Evolutionary conservation across 2,113 vertebrate genomes (phyloP), one percentile per base, ranked within the genome.

Genomic region (Nothobranchius furzeri): DNA sequence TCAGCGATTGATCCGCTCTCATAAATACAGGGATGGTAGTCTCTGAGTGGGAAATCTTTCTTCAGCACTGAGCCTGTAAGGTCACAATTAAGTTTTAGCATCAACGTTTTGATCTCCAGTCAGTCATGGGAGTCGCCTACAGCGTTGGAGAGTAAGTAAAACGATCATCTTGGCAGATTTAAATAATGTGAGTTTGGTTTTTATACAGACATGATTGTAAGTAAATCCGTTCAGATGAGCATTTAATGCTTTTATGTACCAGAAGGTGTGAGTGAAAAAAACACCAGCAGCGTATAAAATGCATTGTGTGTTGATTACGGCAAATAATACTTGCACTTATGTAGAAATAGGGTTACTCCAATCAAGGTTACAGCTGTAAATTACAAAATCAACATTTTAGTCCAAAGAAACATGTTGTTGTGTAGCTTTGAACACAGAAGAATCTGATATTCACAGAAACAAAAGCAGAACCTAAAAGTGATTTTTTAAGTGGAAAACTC

Each of bases 101-200:
- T 47, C 17, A 49, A 60, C 47, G 6, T 47, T 20, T 57, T 66
- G 48, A 12, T 50, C 63, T 68, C 35, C 58, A 60, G 3, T 64
- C 56, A 73, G 37, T 72, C 81, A 94, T 95, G 94, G 94, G 93
- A 81, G 50, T 87, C 58, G 86, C 88, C 69, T 93, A 93, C 83
- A 94, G 93, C 42, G 78, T 89, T 63, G 90, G 88, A 90, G 89
- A 92, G 94, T 95, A 91, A 95, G 94, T 94, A 78, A 62, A 52
- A 51, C 0, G 6, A 24, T 64, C 9, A 9, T 17, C 2, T 20
- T 6, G 7, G 10, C 4, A 13, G 9, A 5, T 78, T 25, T 49
- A 30, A 56, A 57, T 12, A 25, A 52, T 70, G 43, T 62, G 42
- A 7, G 47, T 49, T 8, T 14, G 45, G 13, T 12, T 47, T 30